A percentile compares a stretch with the other conserved stretches of the same genome.
These are phyloP conservation scores for Abrostola tripartita DNA, from an alignment of 2,888 invertebrate genomes.

Conservation along the genomic window DNA sequence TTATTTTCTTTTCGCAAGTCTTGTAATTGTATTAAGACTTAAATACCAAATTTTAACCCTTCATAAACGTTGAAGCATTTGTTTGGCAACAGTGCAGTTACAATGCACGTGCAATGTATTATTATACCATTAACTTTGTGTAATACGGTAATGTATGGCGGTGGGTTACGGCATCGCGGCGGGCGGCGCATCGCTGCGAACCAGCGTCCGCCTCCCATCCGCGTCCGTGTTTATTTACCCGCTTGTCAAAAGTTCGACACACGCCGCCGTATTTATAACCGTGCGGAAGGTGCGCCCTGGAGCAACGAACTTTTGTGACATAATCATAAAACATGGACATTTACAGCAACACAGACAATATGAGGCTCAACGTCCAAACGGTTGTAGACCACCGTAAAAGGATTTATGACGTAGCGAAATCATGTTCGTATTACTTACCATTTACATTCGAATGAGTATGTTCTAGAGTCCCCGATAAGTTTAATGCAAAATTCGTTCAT, in stretches of 20 bases:
- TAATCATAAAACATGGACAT: slow-evolving; percentile 61
- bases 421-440: slow-evolving; percentile 18
- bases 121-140: neutral
- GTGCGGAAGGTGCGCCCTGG: slow-evolving; percentile 82
- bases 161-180: slow-evolving; percentile 30
- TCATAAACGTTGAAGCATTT: too few relatives aligned
- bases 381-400: slow-evolving; percentile 65
- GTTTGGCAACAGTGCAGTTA: too few relatives aligned
- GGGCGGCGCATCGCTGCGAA: slow-evolving; percentile 35
- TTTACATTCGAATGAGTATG: slow-evolving; percentile 11
- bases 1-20: too few relatives aligned
- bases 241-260: slow-evolving; percentile 86
- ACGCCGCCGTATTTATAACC: slow-evolving; percentile 80
- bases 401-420: slow-evolving; percentile 61
- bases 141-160: slow-evolving; percentile 30
- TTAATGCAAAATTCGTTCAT: neutral
- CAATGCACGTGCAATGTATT: slow-evolving; percentile 3
- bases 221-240: slow-evolving; percentile 79
- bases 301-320: slow-evolving; percentile 78
- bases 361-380: slow-evolving; percentile 67
- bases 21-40: too few relatives aligned
- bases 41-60: too few relatives aligned
- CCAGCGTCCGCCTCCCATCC: slow-evolving; percentile 68
- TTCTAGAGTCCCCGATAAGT: slow-evolving; percentile 7
- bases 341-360: slow-evolving; percentile 60